Evolutionary conservation across 2,797 vertebrate genomes (phyloP), one percentile per base, ranked within the genome.

Genomic region (Arnoldichthys spilopterus): DNA sequence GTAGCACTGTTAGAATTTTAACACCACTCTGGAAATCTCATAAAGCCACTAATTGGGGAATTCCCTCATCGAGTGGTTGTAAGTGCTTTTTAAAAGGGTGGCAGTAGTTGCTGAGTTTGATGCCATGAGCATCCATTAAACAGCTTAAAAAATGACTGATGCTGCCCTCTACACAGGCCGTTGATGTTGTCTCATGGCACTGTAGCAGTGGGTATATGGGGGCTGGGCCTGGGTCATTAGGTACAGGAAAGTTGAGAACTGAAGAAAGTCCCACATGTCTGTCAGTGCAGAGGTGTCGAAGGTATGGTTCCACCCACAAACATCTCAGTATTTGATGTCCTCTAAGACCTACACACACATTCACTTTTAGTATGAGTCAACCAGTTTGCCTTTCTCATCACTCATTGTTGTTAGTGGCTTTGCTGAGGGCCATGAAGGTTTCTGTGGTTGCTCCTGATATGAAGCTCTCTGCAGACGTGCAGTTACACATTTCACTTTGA

Each of bases 351-450:
- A 84, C 69, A 84, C 66, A 83, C 68, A 79, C 26, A 83, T 82
- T 81, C 37, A 80, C 62, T 87, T 78, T 84, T 84, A 79, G 77
- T 83, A 89, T 91, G 84, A 88, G 82, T 90, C 86, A 91, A 80
- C 30, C 13, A 61, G 49, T 6, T 22, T 16, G 22, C 34, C 12
- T 37, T 68, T 83, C 40, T 80, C 59, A 76, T 66, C 18, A 83
- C 76, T 90, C 85, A 83, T 88, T 37, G 77, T 85, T 58, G 30
- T 61, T 59, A 56, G 63, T 24, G 72, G 84, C 75, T 76, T 72
- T 67, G 74, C 68, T 72, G 30, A 72, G 74, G 69, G 68, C 61
- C 22, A 51, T 85, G 82, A 88, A 89, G 78, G 78, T 90, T 92
- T 91, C 81, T 81, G 87, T 69, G 74, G 79, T 80, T 54, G 77